Evolutionary conservation across 2,113 vertebrate species (phyloP), one percentile per base, ranked within the genome.

Genomic region (Siniperca chuatsi): DNA sequence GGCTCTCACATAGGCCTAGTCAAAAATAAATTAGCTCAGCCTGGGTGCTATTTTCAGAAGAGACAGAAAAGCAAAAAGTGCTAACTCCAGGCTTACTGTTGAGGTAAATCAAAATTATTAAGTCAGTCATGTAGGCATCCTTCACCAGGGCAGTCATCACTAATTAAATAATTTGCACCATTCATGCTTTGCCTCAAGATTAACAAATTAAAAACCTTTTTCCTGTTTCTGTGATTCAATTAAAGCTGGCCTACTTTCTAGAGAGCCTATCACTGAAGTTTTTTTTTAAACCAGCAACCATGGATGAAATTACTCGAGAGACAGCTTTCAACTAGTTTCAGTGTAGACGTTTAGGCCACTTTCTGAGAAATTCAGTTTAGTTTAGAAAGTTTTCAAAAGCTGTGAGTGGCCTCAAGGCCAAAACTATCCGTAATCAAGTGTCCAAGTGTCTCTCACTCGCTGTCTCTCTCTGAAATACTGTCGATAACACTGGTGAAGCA

Each of bases 111-210:
- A 81, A 83, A 92, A 91, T 85, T 84, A 87, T 91, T 52, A 88
- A 75, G 60, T 81, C 67, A 89, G 76, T 88, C 87, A 87, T 85
- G 84, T 90, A 54, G 70, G 82, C 87, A 89, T 82, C 64, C 48
- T 67, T 87, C 74, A 60, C 71, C 79, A 65, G 13, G 25, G 73
- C 78, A 89, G 87, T 78, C 81, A 75, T 44, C 11, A 37, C 87
- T 91, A 88, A 92, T 91, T 75, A 82, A 92, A 92, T 85, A 79
- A 90, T 92, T 92, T 84, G 80, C 64, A 84, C 65, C 6, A 54
- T 79, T 91, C 91, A 91, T 90, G 88, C 79, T 78, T 82, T 87
- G 84, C 90, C 82, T 92, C 57, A 55, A 90, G 89, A 89, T 93
- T 86, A 91, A 84, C 72, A 83, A 90, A 89, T 89, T 91, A 84